phyloP scores from a whole-genome alignment of 2,797 vertebrate genomes.

The Prionace glauca region DNA sequence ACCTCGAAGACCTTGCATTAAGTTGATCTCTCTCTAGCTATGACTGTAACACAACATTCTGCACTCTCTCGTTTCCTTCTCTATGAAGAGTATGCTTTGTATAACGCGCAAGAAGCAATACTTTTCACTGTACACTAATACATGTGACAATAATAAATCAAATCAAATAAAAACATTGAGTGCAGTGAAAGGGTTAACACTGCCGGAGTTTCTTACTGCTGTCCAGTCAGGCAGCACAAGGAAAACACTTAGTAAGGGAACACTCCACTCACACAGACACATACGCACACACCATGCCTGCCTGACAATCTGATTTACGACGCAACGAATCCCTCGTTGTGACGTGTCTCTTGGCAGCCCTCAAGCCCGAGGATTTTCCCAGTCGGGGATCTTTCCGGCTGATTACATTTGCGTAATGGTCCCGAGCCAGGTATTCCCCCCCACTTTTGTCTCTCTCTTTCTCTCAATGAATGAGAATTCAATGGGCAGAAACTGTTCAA shows the following conservation, averaged over 20 bases:
- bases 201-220: not conserved
- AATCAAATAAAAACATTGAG: not conserved
- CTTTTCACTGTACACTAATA: no score
- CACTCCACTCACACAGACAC: not conserved
- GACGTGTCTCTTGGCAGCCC: conserved; percentile 28
- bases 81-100: no score
- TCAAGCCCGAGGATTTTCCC: conserved; percentile 18
- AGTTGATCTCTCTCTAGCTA: no score
- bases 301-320: conserved; percentile 27
- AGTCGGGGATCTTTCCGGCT: conserved; percentile 16
- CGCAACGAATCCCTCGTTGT: not conserved
- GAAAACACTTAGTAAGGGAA: not conserved
- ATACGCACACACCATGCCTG: not conserved
- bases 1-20: no score
- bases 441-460: not conserved
- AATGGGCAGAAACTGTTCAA: conserved; percentile 16
- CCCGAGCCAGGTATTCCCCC: not conserved
- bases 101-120: no score
- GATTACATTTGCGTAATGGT: not conserved
- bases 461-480: conserved; percentile 9
- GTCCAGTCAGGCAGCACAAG: not conserved
- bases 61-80: no score
- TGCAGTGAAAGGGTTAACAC: conserved; percentile 8
- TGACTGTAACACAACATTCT: no score
- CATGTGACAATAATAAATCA: no score